phyloP scores from a whole-genome alignment of 2,797 vertebrate species.

The Anguilla anguilla region DNA sequence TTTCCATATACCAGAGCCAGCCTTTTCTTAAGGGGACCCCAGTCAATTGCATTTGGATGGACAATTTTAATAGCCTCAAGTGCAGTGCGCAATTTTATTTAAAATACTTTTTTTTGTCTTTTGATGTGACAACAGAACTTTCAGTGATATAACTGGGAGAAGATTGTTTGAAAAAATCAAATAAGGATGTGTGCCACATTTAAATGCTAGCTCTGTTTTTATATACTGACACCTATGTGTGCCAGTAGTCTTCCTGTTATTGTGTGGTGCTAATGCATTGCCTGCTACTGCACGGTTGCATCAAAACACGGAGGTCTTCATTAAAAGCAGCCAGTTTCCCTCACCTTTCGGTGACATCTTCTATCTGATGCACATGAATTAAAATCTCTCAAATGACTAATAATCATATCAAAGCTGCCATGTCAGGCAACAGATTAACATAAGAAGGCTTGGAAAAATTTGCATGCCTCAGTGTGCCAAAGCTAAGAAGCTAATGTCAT shows the following conservation, averaged over 20 bases:
- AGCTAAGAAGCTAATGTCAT: constrained; percentile 99
- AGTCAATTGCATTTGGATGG: no score
- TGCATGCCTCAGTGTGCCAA: constrained; percentile 91
- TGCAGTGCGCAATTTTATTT: no score
- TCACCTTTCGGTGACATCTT: constrained; percentile 86
- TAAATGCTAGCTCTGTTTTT: background rate
- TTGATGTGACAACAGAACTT: no score
- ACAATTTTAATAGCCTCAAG: no score
- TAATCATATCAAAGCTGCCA: constrained; percentile 99
- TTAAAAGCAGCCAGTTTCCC: constrained; percentile 88
- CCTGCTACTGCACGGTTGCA: constrained; percentile 7
- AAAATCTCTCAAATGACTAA: constrained; percentile 96
- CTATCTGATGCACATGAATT: constrained; percentile 92
- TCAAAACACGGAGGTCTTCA: constrained; percentile 71
- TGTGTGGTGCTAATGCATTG: background rate
- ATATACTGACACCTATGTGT: constrained; percentile 60
- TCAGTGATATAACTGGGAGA: no score
- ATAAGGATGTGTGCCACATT: background rate
- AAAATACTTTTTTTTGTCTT: no score
- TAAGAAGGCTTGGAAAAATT: constrained; percentile 97
- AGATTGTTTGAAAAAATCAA: no score
- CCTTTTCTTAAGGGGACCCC: no score
- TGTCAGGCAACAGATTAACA: constrained; percentile 98
- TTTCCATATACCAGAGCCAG: no score
- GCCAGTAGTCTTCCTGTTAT: constrained; percentile 36